Conservation (phyloP, 1,140 invertebrate species). For the Venustaconcha ellipsiformis region DNA sequence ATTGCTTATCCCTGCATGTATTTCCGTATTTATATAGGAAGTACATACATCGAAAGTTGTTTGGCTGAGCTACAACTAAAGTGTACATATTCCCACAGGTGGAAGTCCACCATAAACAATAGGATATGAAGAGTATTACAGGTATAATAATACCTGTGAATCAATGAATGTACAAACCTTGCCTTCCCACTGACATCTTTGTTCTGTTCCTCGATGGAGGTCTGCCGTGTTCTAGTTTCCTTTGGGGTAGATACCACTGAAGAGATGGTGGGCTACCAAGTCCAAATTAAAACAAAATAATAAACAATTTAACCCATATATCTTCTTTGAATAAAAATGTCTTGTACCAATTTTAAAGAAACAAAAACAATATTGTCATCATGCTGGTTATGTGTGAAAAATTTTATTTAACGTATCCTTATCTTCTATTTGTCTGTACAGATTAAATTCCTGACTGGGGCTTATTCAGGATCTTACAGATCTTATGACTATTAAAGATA, state of each 20-base stretch:
- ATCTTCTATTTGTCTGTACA: too few species aligned
- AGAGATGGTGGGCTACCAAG: slow-evolving; percentile 68
- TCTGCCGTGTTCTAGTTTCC: slow-evolving; percentile 75
- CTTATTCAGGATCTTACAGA: too few species aligned
- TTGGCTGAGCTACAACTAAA: neutral
- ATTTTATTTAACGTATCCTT: too few species aligned
- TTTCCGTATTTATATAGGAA: neutral
- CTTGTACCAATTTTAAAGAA: neutral
- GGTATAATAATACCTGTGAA: too few species aligned
- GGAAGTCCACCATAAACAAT: too few species aligned
- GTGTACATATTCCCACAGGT: neutral
- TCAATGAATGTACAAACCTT: slow-evolving; percentile 63
- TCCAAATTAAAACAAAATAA: slow-evolving; percentile 6
- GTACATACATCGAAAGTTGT: neutral
- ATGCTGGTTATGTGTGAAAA: neutral
- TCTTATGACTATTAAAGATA: too few species aligned
- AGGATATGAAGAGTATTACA: too few species aligned
- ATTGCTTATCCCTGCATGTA: too few species aligned
- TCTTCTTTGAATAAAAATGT: neutral
- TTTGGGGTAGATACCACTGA: slow-evolving; percentile 69
- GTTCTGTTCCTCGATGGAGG: slow-evolving; percentile 85
- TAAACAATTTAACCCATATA: too few species aligned
- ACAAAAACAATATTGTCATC: neutral
- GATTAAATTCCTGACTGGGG: too few species aligned
- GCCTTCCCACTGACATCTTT: slow-evolving; percentile 86